Conservation (phyloP, 2,797 vertebrate species). For the Nannoperca australis region DNA sequence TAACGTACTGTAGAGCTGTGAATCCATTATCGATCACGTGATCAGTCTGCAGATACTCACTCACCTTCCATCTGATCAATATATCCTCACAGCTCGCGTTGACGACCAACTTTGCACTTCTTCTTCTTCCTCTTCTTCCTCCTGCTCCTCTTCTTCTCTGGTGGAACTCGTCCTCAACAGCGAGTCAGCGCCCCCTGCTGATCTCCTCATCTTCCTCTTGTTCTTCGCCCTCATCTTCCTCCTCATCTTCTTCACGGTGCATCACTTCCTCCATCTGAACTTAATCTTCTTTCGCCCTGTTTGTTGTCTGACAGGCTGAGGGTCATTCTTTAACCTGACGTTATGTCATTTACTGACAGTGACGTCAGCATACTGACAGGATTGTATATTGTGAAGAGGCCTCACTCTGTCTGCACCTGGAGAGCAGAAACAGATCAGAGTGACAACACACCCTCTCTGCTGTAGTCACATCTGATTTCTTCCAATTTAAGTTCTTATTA, state of each 20-base stretch:
- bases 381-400: not conserved
- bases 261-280: too few species aligned
- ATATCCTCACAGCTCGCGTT: not conserved
- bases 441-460: too few species aligned
- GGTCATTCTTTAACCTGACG: not conserved
- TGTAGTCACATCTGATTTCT: too few species aligned
- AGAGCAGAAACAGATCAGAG: not conserved
- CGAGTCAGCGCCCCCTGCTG: conserved; percentile 7
- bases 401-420: not conserved
- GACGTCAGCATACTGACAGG: not conserved
- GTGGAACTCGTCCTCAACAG: not conserved
- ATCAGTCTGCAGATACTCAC: not conserved
- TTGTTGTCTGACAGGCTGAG: not conserved
- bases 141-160: conserved; percentile 4
- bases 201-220: too few species aligned
- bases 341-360: conserved; percentile 4
- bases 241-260: too few species aligned
- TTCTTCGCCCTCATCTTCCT: too few species aligned
- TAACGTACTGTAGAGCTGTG: not conserved
- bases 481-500: too few species aligned
- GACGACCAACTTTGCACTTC: not conserved
- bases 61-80: conserved; percentile 42
- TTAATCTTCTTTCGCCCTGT: not conserved
- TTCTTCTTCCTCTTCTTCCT: conserved; percentile 11
- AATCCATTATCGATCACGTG: not conserved